Evolutionary conservation across 1,140 invertebrate genomes (phyloP), one percentile per base, ranked within the genome.

Genomic region (Scaptomyza hsui): DNA sequence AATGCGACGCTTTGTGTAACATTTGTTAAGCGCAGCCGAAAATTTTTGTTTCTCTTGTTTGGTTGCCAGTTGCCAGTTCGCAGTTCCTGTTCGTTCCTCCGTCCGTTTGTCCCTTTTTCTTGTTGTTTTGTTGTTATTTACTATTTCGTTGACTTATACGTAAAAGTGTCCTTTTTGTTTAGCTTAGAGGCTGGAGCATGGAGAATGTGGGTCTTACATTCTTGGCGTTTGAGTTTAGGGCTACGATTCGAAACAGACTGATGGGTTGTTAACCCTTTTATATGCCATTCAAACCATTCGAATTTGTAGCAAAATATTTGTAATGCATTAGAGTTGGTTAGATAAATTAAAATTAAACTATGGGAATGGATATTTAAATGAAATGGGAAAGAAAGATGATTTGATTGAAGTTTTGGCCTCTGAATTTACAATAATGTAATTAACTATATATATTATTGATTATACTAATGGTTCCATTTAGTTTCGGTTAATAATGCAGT

Each of bases 11-110:
- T 76, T 60, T 75, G 72, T 85, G 80, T 85, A 80, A 80, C 80
- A 85, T 85, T 85, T 85, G 80, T 74, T 76, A 74, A 76, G 76
- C 81, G 61, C 64, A 76, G 60, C 68, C 80, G 72, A 81, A 86
- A 86, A 81, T 86, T 80, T 29, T 85, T 80, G 76, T 78, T 72
- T 57, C 68, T 85, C 62, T 73, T 62, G 56, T 78, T 59, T 56
- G 41, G 42, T 72, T 79, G 61, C 71, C 77, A 72, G 72, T 64
- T 56, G 65, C 55, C 59, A 67, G 63, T 68, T 69, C 59, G 49
- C 59, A 67, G 63, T 68, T 69, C 59, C 67, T 61, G 48, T 32
- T 45, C 49, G 21, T 47, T 29, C 26, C 5, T 29, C 6, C 5
- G 26, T 29, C 5, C 5, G 26, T 29, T 6, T 29, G 5, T 21